These are phyloP conservation scores for Ctenicera cuprea DNA, from an alignment of 2,888 invertebrate genomes.

Conservation along the genomic window DNA sequence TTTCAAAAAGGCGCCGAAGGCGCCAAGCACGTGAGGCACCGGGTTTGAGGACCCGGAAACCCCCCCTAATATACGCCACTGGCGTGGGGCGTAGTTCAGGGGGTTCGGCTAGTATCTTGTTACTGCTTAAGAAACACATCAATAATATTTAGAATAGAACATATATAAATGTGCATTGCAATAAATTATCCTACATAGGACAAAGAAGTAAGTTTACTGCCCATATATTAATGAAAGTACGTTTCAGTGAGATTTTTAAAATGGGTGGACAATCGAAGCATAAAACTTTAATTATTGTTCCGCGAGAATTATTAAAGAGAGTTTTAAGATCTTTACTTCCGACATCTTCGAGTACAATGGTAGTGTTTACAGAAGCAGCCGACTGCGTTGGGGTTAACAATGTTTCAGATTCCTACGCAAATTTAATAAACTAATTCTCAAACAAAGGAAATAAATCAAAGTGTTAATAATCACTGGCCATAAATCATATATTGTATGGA, in stretches of 20 bases:
- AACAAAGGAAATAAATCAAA: constrained; percentile 35
- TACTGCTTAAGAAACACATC: no score
- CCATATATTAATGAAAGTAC: no score
- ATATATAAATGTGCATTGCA: no score
- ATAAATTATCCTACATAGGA: no score
- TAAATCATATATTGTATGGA: constrained; percentile 33
- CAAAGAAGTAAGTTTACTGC: no score
- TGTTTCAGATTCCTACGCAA: constrained; percentile 34
- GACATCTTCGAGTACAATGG: constrained; percentile 19
- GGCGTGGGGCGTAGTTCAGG: no score
- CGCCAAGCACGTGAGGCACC: no score
- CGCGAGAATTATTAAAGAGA: constrained; percentile 9
- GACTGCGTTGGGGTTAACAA: constrained; percentile 24
- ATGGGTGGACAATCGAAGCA: not conserved
- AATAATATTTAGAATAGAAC: no score
- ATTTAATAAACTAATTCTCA: constrained; percentile 30
- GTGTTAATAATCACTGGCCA: constrained; percentile 26
- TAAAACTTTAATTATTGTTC: constrained; percentile 9
- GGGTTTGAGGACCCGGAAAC: no score
- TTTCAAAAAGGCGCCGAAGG: no score
- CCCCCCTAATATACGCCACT: no score
- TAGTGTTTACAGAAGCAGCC: constrained; percentile 24
- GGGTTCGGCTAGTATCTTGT: no score
- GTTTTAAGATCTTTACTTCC: not conserved
- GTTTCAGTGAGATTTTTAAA: not conserved